Conservation (phyloP, 2,888 invertebrate species). For the Galeopsomyia nigrocyanea region DNA sequence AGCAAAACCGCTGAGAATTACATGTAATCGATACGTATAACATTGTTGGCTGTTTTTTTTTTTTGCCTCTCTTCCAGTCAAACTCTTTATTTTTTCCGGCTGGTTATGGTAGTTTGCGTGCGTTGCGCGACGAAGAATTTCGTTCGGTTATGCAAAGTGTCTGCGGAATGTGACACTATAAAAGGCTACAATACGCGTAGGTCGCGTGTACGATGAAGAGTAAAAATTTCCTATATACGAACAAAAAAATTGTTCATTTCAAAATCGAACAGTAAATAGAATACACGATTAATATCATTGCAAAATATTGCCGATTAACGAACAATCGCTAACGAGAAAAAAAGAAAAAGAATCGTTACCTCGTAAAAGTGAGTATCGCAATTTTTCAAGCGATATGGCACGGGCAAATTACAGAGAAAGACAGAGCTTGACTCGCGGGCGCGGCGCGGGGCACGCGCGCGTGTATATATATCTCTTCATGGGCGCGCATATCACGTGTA, state of each 20-base stretch:
- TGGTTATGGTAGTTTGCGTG: neutral
- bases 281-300: too few relatives aligned
- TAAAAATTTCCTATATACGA: neutral
- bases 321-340: too few relatives aligned
- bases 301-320: too few relatives aligned
- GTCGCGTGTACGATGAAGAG: conserved; percentile 32
- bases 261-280: too few relatives aligned
- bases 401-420: too few relatives aligned
- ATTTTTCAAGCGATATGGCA: too few relatives aligned
- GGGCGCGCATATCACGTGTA: neutral
- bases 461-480: neutral
- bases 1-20: neutral
- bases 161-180: neutral
- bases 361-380: too few relatives aligned
- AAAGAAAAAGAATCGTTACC: too few relatives aligned
- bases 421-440: too few relatives aligned
- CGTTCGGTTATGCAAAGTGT: conserved; percentile 1
- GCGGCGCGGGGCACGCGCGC: too few relatives aligned
- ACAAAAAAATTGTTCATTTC: neutral
- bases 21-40: conserved; percentile 22
- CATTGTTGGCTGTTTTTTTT: conserved; percentile 2
- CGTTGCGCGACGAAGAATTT: neutral
- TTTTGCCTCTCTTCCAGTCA: neutral
- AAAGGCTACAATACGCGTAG: conserved; percentile 49
- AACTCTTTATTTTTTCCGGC: too few relatives aligned